phyloP scores from a whole-genome alignment of 2,888 invertebrate genomes.

The Drosophila antonietae region DNA sequence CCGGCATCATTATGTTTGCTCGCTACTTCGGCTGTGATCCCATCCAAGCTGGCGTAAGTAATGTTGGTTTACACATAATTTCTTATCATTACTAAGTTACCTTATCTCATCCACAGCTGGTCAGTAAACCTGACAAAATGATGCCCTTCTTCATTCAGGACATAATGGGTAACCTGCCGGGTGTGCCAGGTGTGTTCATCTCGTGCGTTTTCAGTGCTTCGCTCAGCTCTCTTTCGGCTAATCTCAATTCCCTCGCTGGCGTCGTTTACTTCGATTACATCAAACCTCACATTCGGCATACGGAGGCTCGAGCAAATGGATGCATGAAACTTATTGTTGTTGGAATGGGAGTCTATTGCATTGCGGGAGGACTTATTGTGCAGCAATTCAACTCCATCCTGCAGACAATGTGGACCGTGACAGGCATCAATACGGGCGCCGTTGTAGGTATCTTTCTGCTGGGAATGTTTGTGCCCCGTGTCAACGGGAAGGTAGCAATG shows the following conservation, averaged over 20 bases:
- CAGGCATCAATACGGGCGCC: constrained; percentile 86
- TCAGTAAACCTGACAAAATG: constrained; percentile 85
- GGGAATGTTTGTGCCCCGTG: constrained; percentile 89
- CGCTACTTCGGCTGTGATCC: constrained; percentile 88
- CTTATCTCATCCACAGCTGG: constrained; percentile 67
- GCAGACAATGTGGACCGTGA: constrained; percentile 85
- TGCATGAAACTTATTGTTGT: constrained; percentile 85
- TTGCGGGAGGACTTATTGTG: constrained; percentile 85
- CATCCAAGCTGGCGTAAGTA: constrained; percentile 85
- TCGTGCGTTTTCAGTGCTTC: constrained; percentile 88
- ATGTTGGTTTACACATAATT: too few relatives aligned
- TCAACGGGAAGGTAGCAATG: constrained; percentile 85
- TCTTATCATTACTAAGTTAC: neutral
- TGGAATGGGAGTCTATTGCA: constrained; percentile 86
- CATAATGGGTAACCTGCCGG: constrained; percentile 85
- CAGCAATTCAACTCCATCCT: constrained; percentile 85
- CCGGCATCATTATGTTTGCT: constrained; percentile 87
- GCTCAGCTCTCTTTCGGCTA: constrained; percentile 87
- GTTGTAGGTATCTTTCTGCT: constrained; percentile 88
- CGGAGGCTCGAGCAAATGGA: constrained; percentile 85
- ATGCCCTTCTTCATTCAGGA: constrained; percentile 87
- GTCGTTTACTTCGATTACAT: constrained; percentile 87
- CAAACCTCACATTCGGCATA: constrained; percentile 82
- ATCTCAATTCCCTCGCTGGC: constrained; percentile 86
- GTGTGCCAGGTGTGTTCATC: constrained; percentile 87